phyloP scores from a whole-genome alignment of 2,888 invertebrate genomes.

The Sturmia bella region DNA sequence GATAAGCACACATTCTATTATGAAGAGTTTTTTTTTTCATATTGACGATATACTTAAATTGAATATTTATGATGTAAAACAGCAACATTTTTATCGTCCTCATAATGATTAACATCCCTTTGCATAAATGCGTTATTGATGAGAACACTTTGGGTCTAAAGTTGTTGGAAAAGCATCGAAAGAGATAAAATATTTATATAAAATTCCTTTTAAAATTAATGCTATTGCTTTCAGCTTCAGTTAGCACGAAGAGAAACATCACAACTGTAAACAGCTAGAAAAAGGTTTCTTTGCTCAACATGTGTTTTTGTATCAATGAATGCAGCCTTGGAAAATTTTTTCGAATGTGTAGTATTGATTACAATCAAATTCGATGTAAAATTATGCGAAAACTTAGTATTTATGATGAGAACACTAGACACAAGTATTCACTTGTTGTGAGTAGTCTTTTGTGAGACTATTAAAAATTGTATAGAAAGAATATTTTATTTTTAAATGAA shows the following conservation, averaged over 20 bases:
- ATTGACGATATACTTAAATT: slow-evolving; percentile 18
- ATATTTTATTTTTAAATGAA: no score
- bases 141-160: slow-evolving; percentile 12
- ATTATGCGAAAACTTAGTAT: slow-evolving; percentile 25
- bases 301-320: no score
- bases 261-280: no score
- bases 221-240: no score
- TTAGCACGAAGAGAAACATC: no score
- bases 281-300: no score
- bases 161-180: slow-evolving; percentile 22
- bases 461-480: no score
- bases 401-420: slow-evolving; percentile 41
- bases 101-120: neutral
- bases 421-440: slow-evolving; percentile 33
- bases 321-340: no score
- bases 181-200: neutral
- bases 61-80: slow-evolving; percentile 11
- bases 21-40: slow-evolving; percentile 3
- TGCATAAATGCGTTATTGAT: slow-evolving; percentile 21
- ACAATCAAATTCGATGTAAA: slow-evolving; percentile 15
- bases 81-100: neutral
- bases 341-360: neutral
- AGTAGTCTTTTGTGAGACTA: neutral
- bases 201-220: neutral
- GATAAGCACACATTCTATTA: neutral